phyloP scores from a whole-genome alignment of 2,113 vertebrate genomes.

The Vulpes vulpes region DNA sequence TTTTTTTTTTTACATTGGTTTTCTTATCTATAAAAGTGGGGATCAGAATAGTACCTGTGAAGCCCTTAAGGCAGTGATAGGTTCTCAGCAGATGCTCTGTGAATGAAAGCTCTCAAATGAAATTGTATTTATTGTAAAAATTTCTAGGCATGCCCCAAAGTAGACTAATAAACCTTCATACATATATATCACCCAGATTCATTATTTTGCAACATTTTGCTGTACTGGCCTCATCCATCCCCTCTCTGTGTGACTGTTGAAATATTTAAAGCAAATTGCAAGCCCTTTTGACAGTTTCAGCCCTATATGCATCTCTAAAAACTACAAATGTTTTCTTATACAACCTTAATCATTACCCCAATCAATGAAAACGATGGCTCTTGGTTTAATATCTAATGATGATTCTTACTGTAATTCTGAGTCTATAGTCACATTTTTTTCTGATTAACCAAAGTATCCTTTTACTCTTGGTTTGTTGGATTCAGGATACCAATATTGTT shows the following conservation, averaged over 20 bases:
- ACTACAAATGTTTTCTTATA: background rate
- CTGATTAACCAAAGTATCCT: background rate
- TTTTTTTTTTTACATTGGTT: background rate
- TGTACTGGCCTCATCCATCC: background rate
- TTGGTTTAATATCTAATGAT: background rate
- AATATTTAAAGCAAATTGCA: background rate
- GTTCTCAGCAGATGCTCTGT: background rate
- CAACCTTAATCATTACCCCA: background rate
- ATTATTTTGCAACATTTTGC: background rate
- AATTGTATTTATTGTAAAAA: background rate
- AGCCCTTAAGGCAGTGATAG: background rate
- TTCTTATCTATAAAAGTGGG: background rate
- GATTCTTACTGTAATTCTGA: background rate
- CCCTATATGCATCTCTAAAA: background rate
- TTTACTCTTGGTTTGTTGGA: background rate
- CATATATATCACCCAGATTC: accelerated
- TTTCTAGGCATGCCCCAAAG: background rate
- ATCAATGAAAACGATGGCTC: background rate
- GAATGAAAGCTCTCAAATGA: background rate
- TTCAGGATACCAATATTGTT: background rate
- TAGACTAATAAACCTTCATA: too few relatives aligned
- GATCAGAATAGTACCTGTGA: accelerated
- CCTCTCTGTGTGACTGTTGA: background rate
- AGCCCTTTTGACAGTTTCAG: background rate
- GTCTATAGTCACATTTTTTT: background rate